Conservation (phyloP, 2,888 invertebrate species). For the Nesidiocoris tenuis region DNA sequence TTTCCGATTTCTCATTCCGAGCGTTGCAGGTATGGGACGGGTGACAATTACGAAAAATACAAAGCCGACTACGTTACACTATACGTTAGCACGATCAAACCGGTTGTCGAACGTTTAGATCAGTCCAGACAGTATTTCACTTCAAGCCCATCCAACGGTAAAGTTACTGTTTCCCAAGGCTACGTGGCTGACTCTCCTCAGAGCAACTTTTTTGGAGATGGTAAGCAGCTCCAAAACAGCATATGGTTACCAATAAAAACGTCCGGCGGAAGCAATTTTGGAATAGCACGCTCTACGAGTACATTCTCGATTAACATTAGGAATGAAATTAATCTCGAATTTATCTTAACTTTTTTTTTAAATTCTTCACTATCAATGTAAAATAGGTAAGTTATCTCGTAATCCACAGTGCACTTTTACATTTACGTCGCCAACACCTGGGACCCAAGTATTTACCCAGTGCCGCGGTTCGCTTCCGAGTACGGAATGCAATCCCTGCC, state of each 20-base stretch:
- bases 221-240: too few species aligned
- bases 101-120: slow-evolving; percentile 64
- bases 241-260: too few species aligned
- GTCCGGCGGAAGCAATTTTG: too few species aligned
- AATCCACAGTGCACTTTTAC: slow-evolving; percentile 89
- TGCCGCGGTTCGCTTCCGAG: slow-evolving; percentile 88
- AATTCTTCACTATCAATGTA: too few species aligned
- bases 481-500: slow-evolving; percentile 94
- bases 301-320: too few species aligned
- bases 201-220: slow-evolving; percentile 79
- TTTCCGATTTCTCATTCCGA: background rate
- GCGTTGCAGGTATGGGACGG: slow-evolving; percentile 60
- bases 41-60: slow-evolving; percentile 59
- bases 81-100: slow-evolving; percentile 74
- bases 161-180: slow-evolving; percentile 69
- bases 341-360: too few species aligned
- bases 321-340: too few species aligned
- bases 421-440: slow-evolving; percentile 80
- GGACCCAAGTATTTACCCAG: slow-evolving; percentile 73
- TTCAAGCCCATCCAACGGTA: slow-evolving; percentile 91
- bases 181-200: slow-evolving; percentile 78
- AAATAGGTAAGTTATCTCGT: too few species aligned
- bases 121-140: slow-evolving; percentile 68
- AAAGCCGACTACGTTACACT: slow-evolving; percentile 77
- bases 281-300: too few species aligned